Evolutionary conservation across 1,140 invertebrate genomes (phyloP).

Genomic region (Plodia interpunctella): DNA sequence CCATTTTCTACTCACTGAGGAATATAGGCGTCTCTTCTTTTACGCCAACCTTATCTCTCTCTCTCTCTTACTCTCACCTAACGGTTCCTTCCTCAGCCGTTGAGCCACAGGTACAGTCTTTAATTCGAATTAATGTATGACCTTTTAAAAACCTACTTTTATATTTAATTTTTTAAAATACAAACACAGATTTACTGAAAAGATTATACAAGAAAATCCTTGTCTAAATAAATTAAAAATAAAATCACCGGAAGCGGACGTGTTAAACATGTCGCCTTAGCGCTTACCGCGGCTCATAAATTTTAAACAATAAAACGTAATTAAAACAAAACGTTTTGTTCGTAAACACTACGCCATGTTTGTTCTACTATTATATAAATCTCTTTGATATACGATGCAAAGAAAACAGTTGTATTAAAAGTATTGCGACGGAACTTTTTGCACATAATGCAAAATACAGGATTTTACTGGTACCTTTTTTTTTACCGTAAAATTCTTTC

Average conservation of each 20-base stretch:
- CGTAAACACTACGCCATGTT: neutral
- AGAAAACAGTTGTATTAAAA: neutral
- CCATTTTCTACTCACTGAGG: too few relatives aligned
- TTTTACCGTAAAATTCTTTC: too few relatives aligned
- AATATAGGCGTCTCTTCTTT: too few relatives aligned
- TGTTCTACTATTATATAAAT: neutral
- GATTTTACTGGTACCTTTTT: too few relatives aligned
- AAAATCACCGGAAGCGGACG: neutral
- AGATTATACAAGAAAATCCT: neutral
- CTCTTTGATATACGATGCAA: neutral
- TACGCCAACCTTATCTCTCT: too few relatives aligned
- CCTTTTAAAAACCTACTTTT: too few relatives aligned
- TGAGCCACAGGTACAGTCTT: too few relatives aligned
- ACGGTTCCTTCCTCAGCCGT: too few relatives aligned
- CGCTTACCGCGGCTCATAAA: neutral
- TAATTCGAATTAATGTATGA: neutral
- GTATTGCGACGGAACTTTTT: neutral
- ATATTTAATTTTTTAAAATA: too few relatives aligned
- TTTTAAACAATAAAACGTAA: neutral
- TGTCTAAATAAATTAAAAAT: neutral
- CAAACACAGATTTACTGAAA: neutral
- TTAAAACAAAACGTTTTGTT: neutral
- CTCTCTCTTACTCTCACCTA: too few relatives aligned
- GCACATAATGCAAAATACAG: neutral
- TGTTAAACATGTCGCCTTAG: neutral